A percentile compares a stretch with the other conserved stretches of the same genome.
Evolutionary conservation across 2,888 invertebrate species (phyloP).

Genomic region (Synergus itoensis): DNA sequence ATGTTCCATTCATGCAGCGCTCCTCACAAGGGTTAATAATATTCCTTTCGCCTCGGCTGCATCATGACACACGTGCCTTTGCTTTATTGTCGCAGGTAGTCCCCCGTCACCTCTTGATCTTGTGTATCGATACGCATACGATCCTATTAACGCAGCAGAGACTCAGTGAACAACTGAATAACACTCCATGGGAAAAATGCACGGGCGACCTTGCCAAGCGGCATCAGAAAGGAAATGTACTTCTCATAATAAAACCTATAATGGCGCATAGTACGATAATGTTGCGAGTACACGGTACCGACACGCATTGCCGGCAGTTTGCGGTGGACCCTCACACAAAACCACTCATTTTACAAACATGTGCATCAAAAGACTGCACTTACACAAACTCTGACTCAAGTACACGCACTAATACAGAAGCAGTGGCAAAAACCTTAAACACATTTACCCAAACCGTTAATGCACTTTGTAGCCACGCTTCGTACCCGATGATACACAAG

Average conservation of each 20-base stretch:
- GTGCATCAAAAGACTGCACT: not conserved
- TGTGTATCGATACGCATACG: conserved; percentile 31
- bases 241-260: conserved; percentile 65
- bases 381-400: not conserved
- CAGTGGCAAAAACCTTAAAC: conserved; percentile 22
- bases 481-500: not conserved
- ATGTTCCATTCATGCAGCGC: conserved; percentile 36
- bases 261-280: conserved; percentile 59
- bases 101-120: conserved; percentile 27
- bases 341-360: conserved; percentile 34
- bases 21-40: conserved; percentile 31
- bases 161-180: not conserved
- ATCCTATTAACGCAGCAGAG: conserved; percentile 11
- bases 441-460: conserved; percentile 22
- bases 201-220: conserved; percentile 39
- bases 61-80: conserved; percentile 34
- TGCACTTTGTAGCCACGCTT: conserved; percentile 13
- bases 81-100: conserved; percentile 28
- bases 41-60: conserved; percentile 33
- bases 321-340: conserved; percentile 41
- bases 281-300: conserved; percentile 49
- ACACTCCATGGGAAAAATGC: conserved; percentile 52
- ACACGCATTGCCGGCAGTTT: conserved; percentile 50
- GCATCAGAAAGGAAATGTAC: conserved; percentile 53
- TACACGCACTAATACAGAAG: not conserved